A percentile compares a stretch with the other conserved stretches of the same genome.
phyloP scores from a whole-genome alignment of 2,888 invertebrate genomes.

The Zygogramma bicolorata region DNA sequence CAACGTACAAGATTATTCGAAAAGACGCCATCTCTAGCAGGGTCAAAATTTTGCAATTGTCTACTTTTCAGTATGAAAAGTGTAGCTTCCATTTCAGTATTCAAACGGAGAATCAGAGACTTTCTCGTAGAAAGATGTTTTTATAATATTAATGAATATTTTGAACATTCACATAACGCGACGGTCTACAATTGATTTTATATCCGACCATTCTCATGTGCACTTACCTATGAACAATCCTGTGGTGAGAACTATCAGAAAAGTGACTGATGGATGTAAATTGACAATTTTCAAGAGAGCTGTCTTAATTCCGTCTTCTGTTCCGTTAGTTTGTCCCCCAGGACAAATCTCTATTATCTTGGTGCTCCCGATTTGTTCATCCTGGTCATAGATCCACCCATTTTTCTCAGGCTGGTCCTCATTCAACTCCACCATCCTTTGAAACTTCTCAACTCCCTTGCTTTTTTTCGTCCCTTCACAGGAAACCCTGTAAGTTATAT shows the following conservation, averaged over 20 bases:
- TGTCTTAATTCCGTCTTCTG: slow-evolving; percentile 7
- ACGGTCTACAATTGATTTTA: no score
- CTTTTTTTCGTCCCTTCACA: neutral
- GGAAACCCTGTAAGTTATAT: slow-evolving; percentile 64
- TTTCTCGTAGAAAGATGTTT: no score
- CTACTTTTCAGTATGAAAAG: no score
- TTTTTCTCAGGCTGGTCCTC: slow-evolving; percentile 42
- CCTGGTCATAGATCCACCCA: slow-evolving; percentile 65
- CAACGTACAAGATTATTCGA: no score
- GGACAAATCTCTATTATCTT: slow-evolving; percentile 29
- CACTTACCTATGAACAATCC: slow-evolving; percentile 46
- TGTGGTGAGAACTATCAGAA: slow-evolving; percentile 35
- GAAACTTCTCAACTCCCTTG: slow-evolving; percentile 45
- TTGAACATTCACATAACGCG: no score
- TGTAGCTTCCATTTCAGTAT: no score
- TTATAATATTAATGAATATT: no score
- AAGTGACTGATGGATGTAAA: slow-evolving; percentile 34
- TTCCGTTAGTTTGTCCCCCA: slow-evolving; percentile 3
- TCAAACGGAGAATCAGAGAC: no score
- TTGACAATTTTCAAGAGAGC: slow-evolving; percentile 39
- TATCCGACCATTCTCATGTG: neutral
- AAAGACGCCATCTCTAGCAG: no score
- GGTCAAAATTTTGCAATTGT: no score
- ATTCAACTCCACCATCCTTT: slow-evolving; percentile 68
- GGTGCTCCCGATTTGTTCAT: slow-evolving; percentile 49